Conservation (phyloP, 37 sponge, comb jelly and placozoan genomes). For the Aplysina aerophoba region DNA sequence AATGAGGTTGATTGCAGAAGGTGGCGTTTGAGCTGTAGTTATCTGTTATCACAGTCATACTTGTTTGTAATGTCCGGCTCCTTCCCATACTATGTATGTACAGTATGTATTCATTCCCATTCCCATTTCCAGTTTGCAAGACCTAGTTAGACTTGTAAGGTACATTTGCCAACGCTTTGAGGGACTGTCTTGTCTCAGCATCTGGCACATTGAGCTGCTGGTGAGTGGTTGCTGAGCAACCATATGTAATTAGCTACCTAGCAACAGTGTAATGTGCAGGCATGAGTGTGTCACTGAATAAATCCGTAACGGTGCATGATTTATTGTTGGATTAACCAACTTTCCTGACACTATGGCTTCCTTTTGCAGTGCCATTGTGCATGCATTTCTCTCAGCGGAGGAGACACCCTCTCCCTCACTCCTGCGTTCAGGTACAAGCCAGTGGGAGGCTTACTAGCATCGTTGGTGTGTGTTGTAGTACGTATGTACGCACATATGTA, state of each 20-base stretch:
- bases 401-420: conserved; percentile 54
- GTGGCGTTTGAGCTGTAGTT: too few relatives aligned
- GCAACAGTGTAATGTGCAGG: neutral
- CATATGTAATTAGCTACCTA: neutral
- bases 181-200: conserved; percentile 59
- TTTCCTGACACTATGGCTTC: neutral
- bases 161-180: conserved; percentile 76
- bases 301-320: too few relatives aligned
- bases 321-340: neutral
- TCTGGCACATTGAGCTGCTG: conserved; percentile 88
- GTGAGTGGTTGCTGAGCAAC: conserved; percentile 40
- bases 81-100: neutral
- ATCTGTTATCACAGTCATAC: too few relatives aligned
- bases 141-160: conserved; percentile 76
- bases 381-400: conserved; percentile 58
- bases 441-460: neutral
- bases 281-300: neutral
- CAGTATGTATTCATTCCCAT: neutral
- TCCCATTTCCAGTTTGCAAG: conserved; percentile 48
- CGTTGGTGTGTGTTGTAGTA: neutral
- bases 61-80: neutral
- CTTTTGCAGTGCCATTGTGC: conserved; percentile 61
- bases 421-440: conserved; percentile 40
- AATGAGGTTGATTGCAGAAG: too few relatives aligned
- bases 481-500: neutral